Base-by-base conservation (phyloP, 1,140 invertebrate genomes). In the Leptopilina boulardi region DNA sequence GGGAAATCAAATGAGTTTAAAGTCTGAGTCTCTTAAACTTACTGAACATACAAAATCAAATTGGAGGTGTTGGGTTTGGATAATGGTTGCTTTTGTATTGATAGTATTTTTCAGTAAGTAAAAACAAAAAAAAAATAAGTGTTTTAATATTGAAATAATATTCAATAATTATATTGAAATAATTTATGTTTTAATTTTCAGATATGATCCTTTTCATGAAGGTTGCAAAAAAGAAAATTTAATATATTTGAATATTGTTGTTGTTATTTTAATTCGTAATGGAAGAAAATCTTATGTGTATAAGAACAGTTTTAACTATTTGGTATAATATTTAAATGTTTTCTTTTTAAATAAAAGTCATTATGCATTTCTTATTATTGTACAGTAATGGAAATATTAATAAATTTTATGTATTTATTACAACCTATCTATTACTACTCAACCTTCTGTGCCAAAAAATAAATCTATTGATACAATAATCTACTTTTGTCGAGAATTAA, bases 1-100 rank as follows among this genome's bases (percentile, higher is more conserved):
- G 80, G 90, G 91, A 3, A 98, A 98, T 89, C 91, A 95, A 81
- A 86, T 87, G 19, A 95, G 95, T 71, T 91, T 99, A 72, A 94
- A 96, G 88, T 92, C 92, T 66, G 97, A 98, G 91, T 95, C 96
- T 10, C 93, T 95, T 9, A 94, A 95, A 85, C 90, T 99, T 26
- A 94, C 95, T 84, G 95, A 96, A 79, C 97, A 97, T 88, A 97
- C 96, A 21, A 94, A 94, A 80, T 95, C 95, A 77, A 95, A 95
- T 0, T 98, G 96, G 93, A 97, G 97, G 87, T 98, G 97, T 91
- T 98, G 97, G 96, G 93, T 98, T 76, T 98, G 97, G 97, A 86
- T 98, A 8, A 96, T 98, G 94, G 91, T 99, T 66, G 92, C 94
- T 18, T 91, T 97, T 77, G 97, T 98, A 26, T 92, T 97, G 83